phyloP scores from a whole-genome alignment of 2,113 vertebrate genomes.

The Eudyptes chrysolophus region DNA sequence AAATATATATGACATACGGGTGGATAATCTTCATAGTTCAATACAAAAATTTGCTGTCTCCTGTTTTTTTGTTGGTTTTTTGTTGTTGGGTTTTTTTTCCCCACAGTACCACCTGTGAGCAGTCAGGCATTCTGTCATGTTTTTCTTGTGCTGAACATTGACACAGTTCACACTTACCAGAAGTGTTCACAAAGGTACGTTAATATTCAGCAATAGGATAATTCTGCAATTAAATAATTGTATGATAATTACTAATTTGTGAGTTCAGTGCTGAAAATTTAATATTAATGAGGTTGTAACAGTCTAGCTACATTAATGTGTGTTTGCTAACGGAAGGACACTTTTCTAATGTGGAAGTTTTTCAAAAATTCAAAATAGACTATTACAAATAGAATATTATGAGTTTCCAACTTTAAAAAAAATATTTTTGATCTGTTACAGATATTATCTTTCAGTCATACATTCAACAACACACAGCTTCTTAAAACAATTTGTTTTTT shows the following conservation, averaged over 20 bases:
- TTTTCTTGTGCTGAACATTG: neutral
- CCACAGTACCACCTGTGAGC: neutral
- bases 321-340: neutral
- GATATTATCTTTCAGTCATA: neutral
- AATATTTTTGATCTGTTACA: neutral
- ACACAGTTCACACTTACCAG: neutral
- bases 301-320: neutral
- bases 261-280: neutral
- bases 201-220: neutral
- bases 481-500: neutral
- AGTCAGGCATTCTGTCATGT: neutral
- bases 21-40: neutral
- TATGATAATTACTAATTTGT: neutral
- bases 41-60: neutral
- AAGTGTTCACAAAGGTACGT: neutral
- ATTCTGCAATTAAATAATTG: slow-evolving; percentile 5
- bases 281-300: neutral
- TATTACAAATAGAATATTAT: neutral
- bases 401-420: neutral
- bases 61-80: neutral
- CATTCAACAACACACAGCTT: neutral
- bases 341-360: neutral
- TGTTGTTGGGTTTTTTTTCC: neutral
- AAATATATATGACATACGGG: neutral
- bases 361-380: neutral